Conservation (phyloP, 2,888 invertebrate species). For the Chymomyza amoena region DNA sequence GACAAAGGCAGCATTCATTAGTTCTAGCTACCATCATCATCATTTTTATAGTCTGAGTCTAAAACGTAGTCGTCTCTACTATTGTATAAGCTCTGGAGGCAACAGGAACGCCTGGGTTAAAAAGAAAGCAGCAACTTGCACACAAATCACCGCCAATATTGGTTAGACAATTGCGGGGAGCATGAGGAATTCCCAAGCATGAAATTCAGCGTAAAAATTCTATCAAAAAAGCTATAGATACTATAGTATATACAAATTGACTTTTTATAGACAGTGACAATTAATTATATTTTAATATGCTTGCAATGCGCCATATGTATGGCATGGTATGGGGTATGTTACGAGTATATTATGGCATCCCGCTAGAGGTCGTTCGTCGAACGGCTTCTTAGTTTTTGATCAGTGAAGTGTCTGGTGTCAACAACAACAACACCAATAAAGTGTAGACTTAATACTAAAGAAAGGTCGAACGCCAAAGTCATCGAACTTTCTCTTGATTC, state of each 20-base stretch:
- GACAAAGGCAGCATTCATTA: conserved; percentile 65
- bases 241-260: conserved; percentile 39
- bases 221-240: not conserved
- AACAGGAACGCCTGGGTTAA: conserved; percentile 2
- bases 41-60: conserved; percentile 6
- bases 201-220: conserved; percentile 49
- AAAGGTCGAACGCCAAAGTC: conserved; percentile 59
- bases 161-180: conserved; percentile 7
- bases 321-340: not conserved
- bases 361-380: not conserved
- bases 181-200: conserved; percentile 18
- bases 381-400: conserved; percentile 58
- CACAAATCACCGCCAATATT: conserved; percentile 55
- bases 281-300: conserved; percentile 70
- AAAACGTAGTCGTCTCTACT: conserved; percentile 41
- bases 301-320: conserved; percentile 29
- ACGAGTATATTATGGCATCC: not conserved
- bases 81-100: conserved; percentile 42
- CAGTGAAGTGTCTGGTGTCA: conserved; percentile 48
- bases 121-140: conserved; percentile 51
- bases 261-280: conserved; percentile 69
- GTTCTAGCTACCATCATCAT: conserved; percentile 50
- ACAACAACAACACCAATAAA: conserved; percentile 54
- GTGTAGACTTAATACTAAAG: conserved; percentile 29
- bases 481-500: conserved; percentile 66